These are phyloP conservation scores for Microplitis mediator DNA, from an alignment of 1,140 invertebrate genomes.

Conservation along the genomic window DNA sequence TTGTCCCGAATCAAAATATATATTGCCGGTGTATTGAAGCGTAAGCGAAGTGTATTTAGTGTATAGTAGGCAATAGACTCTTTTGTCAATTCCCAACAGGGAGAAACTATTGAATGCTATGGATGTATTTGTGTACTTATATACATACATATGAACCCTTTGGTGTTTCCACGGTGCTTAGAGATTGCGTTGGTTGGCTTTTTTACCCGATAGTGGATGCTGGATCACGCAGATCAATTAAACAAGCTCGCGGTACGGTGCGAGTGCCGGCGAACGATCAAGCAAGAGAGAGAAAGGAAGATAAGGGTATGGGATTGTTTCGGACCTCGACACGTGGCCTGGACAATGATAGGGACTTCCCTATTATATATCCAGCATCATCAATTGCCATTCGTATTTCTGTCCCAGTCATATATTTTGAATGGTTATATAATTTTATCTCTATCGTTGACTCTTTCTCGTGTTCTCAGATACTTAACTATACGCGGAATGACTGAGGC, in stretches of 20 bases:
- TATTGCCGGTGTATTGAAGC: slow-evolving; percentile 39
- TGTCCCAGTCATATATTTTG: slow-evolving; percentile 46
- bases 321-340: slow-evolving; percentile 52
- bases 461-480: not conserved
- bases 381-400: slow-evolving; percentile 49
- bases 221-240: slow-evolving; percentile 61
- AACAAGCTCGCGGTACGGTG: slow-evolving; percentile 42
- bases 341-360: slow-evolving; percentile 53
- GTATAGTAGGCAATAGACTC: not conserved
- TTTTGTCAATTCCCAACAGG: slow-evolving; percentile 18
- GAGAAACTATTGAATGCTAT: no score
- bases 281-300: not conserved
- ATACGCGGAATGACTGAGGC: not conserved
- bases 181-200: slow-evolving; percentile 13
- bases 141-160: slow-evolving; percentile 38
- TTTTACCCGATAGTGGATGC: slow-evolving; percentile 35
- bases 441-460: not conserved
- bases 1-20: slow-evolving; percentile 32
- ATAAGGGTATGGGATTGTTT: slow-evolving; percentile 33
- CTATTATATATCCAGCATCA: slow-evolving; percentile 42
- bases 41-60: slow-evolving; percentile 39
- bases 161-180: slow-evolving; percentile 47
- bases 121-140: no score
- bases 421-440: slow-evolving; percentile 20
- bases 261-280: not conserved